phyloP scores from a whole-genome alignment of 2,797 vertebrate genomes.

The Chrysocyon brachyurus region DNA sequence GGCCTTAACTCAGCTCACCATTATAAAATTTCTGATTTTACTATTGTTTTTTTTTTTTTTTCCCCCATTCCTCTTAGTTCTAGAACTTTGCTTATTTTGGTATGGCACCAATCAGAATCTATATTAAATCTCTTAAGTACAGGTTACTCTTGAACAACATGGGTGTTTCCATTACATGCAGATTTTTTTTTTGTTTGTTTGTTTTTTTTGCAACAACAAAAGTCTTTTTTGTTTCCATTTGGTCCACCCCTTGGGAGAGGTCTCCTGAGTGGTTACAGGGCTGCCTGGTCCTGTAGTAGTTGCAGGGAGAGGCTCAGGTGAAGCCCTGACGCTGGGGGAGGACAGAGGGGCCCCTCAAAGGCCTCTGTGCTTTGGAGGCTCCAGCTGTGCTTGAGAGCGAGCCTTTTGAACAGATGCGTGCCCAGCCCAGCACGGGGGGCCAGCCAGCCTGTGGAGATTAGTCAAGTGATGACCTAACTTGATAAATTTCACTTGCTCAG shows the following conservation, averaged over 20 bases:
- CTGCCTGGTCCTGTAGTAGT: neutral
- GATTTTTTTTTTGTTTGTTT: neutral
- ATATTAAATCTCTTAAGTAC: slow-evolving; percentile 35
- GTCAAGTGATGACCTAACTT: neutral
- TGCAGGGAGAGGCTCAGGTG: neutral
- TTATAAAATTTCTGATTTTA: neutral
- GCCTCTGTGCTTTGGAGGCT: neutral
- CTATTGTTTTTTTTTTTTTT: neutral
- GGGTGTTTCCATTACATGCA: neutral
- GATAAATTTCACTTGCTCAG: neutral
- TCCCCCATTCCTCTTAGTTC: neutral
- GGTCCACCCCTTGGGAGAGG: neutral
- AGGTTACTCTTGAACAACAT: neutral
- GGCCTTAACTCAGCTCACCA: neutral
- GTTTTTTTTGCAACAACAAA: neutral
- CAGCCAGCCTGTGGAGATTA: neutral
- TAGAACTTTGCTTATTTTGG: neutral
- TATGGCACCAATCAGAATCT: neutral
- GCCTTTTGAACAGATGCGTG: neutral
- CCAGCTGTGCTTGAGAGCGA: neutral
- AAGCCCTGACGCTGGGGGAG: neutral
- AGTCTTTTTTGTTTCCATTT: neutral
- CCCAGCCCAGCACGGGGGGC: neutral
- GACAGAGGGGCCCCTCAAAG: neutral
- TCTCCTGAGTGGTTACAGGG: neutral